Conservation (phyloP, 2,888 invertebrate genomes). For the Hyles lineata region DNA sequence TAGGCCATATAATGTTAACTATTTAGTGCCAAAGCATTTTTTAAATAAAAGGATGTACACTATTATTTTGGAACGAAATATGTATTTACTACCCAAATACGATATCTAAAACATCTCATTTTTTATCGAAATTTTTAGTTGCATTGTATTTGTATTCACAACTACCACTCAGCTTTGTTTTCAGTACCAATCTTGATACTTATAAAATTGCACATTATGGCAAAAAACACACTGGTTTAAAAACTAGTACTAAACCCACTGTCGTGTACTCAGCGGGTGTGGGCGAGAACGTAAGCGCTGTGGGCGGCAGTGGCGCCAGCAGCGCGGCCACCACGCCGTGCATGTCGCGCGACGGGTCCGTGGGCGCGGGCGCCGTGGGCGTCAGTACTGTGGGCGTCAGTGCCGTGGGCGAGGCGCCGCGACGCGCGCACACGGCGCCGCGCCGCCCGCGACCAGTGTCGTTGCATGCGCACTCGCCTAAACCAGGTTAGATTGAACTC, state of each 20-base stretch:
- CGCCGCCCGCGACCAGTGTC: conserved; percentile 53
- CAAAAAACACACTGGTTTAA: neutral
- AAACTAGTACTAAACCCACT: neutral
- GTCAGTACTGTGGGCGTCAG: conserved; percentile 42
- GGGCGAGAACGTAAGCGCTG: conserved; percentile 37
- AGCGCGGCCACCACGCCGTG: conserved; percentile 68
- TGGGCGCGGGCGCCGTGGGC: conserved; percentile 46
- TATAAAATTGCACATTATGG: neutral
- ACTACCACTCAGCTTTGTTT: too few species aligned
- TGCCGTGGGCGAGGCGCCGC: conserved; percentile 52
- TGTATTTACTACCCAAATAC: too few species aligned
- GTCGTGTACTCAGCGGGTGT: neutral
- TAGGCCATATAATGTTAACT: too few species aligned
- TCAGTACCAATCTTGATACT: too few species aligned
- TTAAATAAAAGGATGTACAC: too few species aligned
- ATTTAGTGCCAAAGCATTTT: too few species aligned
- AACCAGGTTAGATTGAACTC: conserved; percentile 36
- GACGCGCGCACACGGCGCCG: conserved; percentile 50
- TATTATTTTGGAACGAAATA: too few species aligned
- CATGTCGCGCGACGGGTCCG: conserved; percentile 74
- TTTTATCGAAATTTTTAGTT: too few species aligned
- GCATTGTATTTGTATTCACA: too few species aligned
- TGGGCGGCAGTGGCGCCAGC: conserved; percentile 48
- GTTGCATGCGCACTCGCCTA: conserved; percentile 44
- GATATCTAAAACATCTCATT: too few species aligned